Evolutionary conservation across 2,888 invertebrate species (phyloP).

Genomic region (Alloplasta piceator): DNA sequence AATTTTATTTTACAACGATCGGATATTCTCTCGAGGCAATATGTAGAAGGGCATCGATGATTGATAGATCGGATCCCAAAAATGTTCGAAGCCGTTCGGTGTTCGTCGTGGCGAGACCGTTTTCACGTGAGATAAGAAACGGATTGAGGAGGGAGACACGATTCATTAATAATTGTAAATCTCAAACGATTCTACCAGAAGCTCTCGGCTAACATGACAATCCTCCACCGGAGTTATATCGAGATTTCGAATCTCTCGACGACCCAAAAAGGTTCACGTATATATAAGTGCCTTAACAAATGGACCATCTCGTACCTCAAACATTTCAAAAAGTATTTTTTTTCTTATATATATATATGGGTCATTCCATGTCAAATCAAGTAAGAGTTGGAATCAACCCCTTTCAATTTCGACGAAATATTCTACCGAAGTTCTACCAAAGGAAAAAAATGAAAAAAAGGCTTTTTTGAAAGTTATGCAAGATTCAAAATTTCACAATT

Average conservation of each 20-base stretch:
- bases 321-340: slow-evolving; percentile 22
- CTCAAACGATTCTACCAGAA: slow-evolving; percentile 72
- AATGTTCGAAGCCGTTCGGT: slow-evolving; percentile 40
- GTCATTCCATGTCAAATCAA: too few relatives aligned
- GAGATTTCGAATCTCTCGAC: slow-evolving; percentile 67
- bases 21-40: background rate
- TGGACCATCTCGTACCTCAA: slow-evolving; percentile 34
- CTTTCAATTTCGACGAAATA: too few relatives aligned
- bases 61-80: slow-evolving; percentile 42
- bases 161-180: slow-evolving; percentile 75
- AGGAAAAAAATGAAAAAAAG: too few relatives aligned
- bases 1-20: background rate
- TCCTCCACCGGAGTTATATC: slow-evolving; percentile 62
- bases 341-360: too few relatives aligned
- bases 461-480: too few relatives aligned
- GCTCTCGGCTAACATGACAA: slow-evolving; percentile 65
- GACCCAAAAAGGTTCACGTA: slow-evolving; percentile 46
- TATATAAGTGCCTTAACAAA: slow-evolving; percentile 56
- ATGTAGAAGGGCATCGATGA: slow-evolving; percentile 48
- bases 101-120: slow-evolving; percentile 30
- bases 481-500: too few relatives aligned
- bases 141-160: slow-evolving; percentile 22
- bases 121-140: slow-evolving; percentile 18
- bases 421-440: too few relatives aligned
- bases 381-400: too few relatives aligned